Evolutionary conservation across 2,888 invertebrate genomes (phyloP).

Genomic region (Morpho deidamia): DNA sequence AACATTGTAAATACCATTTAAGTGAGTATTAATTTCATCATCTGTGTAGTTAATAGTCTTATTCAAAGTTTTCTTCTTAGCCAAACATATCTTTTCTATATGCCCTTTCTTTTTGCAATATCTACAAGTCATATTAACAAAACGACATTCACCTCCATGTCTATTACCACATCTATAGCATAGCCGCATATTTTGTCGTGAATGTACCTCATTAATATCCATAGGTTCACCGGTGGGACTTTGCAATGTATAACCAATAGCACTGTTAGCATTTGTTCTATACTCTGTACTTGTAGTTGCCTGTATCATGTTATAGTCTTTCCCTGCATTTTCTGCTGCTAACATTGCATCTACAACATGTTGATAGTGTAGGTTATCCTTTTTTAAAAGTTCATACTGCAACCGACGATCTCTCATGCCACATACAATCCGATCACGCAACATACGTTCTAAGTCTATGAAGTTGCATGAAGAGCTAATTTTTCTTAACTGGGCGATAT

Average conservation of each 20-base stretch:
- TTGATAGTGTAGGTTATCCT: constrained; percentile 21
- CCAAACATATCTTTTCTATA: constrained; percentile 15
- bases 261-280: neutral
- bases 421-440: constrained; percentile 25
- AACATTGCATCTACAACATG: constrained; percentile 22
- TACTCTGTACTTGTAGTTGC: no score
- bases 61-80: constrained; percentile 5
- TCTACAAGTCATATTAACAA: constrained; percentile 16
- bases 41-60: constrained; percentile 4
- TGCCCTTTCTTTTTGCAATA: constrained; percentile 11
- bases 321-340: constrained; percentile 23
- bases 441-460: constrained; percentile 24
- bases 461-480: constrained; percentile 26
- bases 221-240: constrained; percentile 7
- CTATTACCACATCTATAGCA: constrained; percentile 24
- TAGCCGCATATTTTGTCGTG: constrained; percentile 4
- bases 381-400: constrained; percentile 25
- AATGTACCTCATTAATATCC: constrained; percentile 13
- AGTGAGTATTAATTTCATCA: constrained; percentile 1
- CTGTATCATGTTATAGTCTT: constrained; percentile 20
- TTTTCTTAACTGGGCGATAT: constrained; percentile 18
- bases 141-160: constrained; percentile 21
- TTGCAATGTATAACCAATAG: neutral
- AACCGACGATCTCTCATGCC: constrained; percentile 22
- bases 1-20: constrained; percentile 15